Evolutionary conservation across 2,797 vertebrate species (phyloP).

Genomic region (Acipenser oxyrinchus): DNA sequence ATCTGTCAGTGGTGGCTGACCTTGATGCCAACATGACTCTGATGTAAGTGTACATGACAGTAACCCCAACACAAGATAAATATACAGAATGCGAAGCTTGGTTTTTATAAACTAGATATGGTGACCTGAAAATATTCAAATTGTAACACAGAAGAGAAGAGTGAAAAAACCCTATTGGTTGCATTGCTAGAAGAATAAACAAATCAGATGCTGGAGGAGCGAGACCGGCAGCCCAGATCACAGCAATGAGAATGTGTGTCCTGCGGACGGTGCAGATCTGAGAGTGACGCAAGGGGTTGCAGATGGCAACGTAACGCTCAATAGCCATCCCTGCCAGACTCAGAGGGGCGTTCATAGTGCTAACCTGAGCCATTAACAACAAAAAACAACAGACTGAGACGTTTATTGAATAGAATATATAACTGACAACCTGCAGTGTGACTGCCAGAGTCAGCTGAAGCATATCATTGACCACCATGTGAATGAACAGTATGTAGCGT

Average conservation of each 20-base stretch:
- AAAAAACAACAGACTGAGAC: constrained; percentile 56
- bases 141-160: not conserved
- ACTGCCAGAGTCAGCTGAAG: constrained; percentile 52
- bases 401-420: constrained; percentile 49
- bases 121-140: not conserved
- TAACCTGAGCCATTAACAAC: constrained; percentile 52
- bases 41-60: not conserved
- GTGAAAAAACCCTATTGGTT: not conserved
- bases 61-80: not conserved
- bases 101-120: not conserved
- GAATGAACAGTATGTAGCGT: constrained; percentile 64
- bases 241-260: constrained; percentile 40
- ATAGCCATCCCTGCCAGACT: constrained; percentile 60
- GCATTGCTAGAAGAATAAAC: not conserved
- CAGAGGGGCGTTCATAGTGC: constrained; percentile 59
- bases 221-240: constrained; percentile 51
- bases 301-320: constrained; percentile 59
- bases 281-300: constrained; percentile 44
- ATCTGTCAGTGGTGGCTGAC: not conserved
- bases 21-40: not conserved
- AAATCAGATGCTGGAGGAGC: constrained; percentile 24
- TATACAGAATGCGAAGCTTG: not conserved
- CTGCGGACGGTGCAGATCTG: constrained; percentile 52
- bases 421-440: constrained; percentile 52
- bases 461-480: constrained; percentile 61